Evolutionary conservation across 2,113 vertebrate genomes (phyloP).

Genomic region (Psophia crepitans): DNA sequence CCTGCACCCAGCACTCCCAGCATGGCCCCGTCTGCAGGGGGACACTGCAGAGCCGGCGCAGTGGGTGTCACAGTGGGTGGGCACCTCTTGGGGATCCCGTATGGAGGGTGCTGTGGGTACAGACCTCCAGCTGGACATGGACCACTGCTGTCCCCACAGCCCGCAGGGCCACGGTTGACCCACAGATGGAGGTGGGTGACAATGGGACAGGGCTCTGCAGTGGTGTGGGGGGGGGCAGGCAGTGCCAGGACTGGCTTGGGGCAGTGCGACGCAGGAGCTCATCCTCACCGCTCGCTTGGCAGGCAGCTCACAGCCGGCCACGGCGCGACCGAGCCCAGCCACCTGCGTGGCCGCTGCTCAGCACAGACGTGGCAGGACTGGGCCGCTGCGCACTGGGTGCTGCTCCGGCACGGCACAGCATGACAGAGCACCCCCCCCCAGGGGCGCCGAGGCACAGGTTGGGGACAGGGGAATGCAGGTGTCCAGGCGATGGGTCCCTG

Average conservation of each 20-base stretch:
- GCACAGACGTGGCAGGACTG: neutral
- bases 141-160: neutral
- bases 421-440: neutral
- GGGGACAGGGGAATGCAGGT: neutral
- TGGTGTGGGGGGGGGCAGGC: neutral
- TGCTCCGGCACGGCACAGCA: neutral
- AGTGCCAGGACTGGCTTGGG: fast-evolving
- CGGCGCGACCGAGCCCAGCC: neutral
- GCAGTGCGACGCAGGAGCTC: neutral
- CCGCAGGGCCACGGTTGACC: neutral
- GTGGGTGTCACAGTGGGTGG: neutral
- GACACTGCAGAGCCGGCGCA: neutral
- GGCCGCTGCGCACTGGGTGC: neutral
- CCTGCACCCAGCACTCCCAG: neutral
- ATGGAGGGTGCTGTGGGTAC: neutral
- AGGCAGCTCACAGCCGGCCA: slow-evolving; percentile 8
- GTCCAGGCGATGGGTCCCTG: neutral
- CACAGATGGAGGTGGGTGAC: neutral
- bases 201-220: neutral
- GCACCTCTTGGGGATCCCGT: neutral
- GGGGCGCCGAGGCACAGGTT: fast-evolving
- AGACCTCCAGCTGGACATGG: neutral
- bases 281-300: neutral
- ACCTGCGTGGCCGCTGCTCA: neutral
- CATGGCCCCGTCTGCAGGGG: neutral